These are phyloP conservation scores for Gallinago stenura DNA, from an alignment of 2,797 vertebrate species.

Conservation along the genomic window DNA sequence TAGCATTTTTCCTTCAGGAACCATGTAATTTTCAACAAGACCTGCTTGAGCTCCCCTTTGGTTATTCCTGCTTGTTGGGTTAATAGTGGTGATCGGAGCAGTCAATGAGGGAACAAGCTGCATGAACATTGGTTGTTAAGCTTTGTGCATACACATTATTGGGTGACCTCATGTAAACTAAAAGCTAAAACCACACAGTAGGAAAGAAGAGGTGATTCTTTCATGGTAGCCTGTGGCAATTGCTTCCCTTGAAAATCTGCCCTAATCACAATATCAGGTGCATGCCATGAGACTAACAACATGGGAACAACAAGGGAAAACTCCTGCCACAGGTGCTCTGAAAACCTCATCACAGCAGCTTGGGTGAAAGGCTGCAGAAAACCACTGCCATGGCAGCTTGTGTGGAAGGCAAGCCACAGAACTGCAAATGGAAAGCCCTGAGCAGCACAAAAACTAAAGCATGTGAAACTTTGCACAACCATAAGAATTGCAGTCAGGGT, in stretches of 20 bases:
- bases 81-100: not conserved
- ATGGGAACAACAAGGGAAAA: not conserved
- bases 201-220: not conserved
- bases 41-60: not conserved
- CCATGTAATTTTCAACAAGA: not conserved
- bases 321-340: not conserved
- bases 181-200: not conserved
- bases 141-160: not conserved
- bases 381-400: not conserved
- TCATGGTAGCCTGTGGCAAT: not conserved
- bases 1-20: not conserved
- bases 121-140: not conserved
- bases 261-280: not conserved
- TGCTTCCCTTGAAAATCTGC: not conserved
- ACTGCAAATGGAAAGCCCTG: not conserved
- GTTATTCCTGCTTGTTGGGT: not conserved
- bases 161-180: not conserved
- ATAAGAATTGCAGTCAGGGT: not conserved
- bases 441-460: not conserved
- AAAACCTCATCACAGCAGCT: not conserved
- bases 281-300: not conserved
- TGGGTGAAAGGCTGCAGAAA: not conserved
- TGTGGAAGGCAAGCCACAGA: not conserved
- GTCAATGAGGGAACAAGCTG: fast-evolving
- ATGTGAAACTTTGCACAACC: not conserved